phyloP scores from a whole-genome alignment of 2,797 vertebrate species.

The Sebastes elongatus region DNA sequence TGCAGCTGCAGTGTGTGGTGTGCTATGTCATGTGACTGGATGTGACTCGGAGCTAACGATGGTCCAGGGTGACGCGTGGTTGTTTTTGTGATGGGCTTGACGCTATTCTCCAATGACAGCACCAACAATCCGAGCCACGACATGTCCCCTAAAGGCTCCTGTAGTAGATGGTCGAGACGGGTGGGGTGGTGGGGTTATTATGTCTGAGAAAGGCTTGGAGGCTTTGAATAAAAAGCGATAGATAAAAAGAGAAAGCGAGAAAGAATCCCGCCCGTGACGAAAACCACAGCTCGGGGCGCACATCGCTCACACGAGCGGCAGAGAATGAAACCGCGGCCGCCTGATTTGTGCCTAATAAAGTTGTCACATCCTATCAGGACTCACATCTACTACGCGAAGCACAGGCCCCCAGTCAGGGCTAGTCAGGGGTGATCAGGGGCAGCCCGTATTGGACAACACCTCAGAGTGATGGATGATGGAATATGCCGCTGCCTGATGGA shows the following conservation, averaged over 20 bases:
- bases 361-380: conserved; percentile 83
- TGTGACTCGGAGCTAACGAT: conserved; percentile 22
- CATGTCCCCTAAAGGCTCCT: conserved; percentile 37
- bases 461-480: conserved; percentile 75
- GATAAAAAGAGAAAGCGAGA: conserved; percentile 36
- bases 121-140: conserved; percentile 1
- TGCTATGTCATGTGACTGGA: conserved; percentile 3
- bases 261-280: conserved; percentile 47
- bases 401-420: conserved; percentile 57
- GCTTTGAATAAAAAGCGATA: conserved; percentile 55
- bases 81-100: conserved; percentile 4
- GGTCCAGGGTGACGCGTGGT: conserved; percentile 8
- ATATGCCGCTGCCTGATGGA: conserved; percentile 55
- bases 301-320: conserved; percentile 60
- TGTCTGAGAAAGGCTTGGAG: conserved; percentile 26
- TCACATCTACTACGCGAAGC: conserved; percentile 73
- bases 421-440: conserved; percentile 66
- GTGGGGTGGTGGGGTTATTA: conserved; percentile 9
- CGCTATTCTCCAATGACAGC: conserved; percentile 19
- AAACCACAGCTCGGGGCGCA: conserved; percentile 48
- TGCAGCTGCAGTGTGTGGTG: neutral
- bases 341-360: conserved; percentile 83
- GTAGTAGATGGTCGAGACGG: conserved; percentile 5
- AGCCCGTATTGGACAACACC: conserved; percentile 63
- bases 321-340: conserved; percentile 63